Base-by-base conservation (phyloP, 2,888 invertebrate genomes). In the Malthinus flaveolus region DNA sequence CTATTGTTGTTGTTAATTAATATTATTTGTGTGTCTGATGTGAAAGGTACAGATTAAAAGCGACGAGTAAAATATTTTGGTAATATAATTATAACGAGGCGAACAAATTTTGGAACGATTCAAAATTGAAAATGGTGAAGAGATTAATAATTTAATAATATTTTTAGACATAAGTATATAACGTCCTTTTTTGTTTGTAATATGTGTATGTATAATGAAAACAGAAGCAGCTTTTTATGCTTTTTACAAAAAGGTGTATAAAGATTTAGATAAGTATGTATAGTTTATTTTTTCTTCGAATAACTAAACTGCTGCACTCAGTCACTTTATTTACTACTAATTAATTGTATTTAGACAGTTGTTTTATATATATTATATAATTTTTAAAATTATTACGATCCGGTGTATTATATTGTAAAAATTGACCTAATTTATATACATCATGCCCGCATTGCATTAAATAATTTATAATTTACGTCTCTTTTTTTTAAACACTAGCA, bases 371-470 rank as follows among this genome's bases (percentile, higher is more conserved):
- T 36, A 46, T 50, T 39, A 39, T 33, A 36, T 53, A 48, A 37
- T 11, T 50, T 45, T 36, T 31, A 56, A 51, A 32, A 56, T 63
- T 62, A 62, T 66, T 58, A 57, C 36, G 47, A 54, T 54, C 34
- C 34, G 47, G 69, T 74, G 75, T 75, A 74, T 70, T 72, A 75
- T 76, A 75, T 72, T 77, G 75, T 77, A 75, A 72, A 71, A 75
- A 72, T 72, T 71, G 63, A 70, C 71, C 71, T 76, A 70, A 75
- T 77, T 76, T 77, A 73, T 42, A 42, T 76, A 77, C 73, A 77
- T 73, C 73, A 74, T 71, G 73, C 71, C 58, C 71, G 71, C 71
- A 73, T 73, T 71, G 73, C 74, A 76, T 74, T 75, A 74, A 75
- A 53, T 58, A 39, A 61, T 61, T 61, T 58, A 61, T 61, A 61